Evolutionary conservation across 2,797 vertebrate species (phyloP).

Genomic region (Danio jaintianensis): DNA sequence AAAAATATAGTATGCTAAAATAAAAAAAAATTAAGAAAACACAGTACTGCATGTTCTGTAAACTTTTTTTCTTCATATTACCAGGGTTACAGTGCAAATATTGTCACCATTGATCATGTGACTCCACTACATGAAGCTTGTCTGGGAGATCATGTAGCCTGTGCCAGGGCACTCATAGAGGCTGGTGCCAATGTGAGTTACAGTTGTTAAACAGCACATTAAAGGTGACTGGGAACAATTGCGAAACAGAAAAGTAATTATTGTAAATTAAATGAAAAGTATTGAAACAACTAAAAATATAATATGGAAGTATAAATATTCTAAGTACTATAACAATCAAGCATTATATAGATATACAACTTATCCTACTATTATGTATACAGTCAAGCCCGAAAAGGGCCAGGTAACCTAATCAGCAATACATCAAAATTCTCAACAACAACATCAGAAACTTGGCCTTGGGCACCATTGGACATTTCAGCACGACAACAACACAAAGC

Average conservation of each 20-base stretch:
- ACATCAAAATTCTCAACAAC: too few relatives aligned
- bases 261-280: neutral
- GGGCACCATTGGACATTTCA: too few relatives aligned
- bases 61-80: neutral
- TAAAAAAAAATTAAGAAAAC: neutral
- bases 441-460: too few relatives aligned
- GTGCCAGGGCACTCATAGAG: slow-evolving; percentile 88
- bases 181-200: slow-evolving; percentile 90
- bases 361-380: too few relatives aligned
- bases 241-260: too few relatives aligned
- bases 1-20: neutral
- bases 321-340: too few relatives aligned
- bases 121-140: slow-evolving; percentile 96
- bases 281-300: neutral
- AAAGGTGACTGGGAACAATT: neutral
- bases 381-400: too few relatives aligned
- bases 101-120: slow-evolving; percentile 92
- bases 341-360: too few relatives aligned
- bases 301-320: too few relatives aligned
- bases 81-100: slow-evolving; percentile 90
- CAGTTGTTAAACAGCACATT: neutral
- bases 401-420: too few relatives aligned
- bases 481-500: too few relatives aligned
- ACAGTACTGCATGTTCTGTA: neutral
- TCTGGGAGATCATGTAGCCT: slow-evolving; percentile 91